Evolutionary conservation across 2,113 vertebrate species (phyloP), one percentile per base, ranked within the genome.

Genomic region (Taurulus bubalis): DNA sequence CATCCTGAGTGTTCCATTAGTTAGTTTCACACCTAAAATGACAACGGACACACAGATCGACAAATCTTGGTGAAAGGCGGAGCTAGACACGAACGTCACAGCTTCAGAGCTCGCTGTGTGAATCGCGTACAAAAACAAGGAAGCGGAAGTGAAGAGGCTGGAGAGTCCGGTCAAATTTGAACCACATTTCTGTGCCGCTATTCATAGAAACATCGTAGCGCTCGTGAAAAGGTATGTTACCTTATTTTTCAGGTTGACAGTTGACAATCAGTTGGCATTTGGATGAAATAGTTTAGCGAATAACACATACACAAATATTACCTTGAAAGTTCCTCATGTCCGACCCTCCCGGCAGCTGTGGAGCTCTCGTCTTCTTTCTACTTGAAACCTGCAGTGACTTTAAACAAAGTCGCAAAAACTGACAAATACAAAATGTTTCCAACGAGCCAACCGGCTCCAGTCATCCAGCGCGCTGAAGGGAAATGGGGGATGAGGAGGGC

Each of bases 321-420:
- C n/a, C 34, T 30, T 16, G 32, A 40, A 65, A 28, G 16, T 40
- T 20, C 5, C 4, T 24, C 14, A 62, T 63, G 12, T 53, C 18
- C 11, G 40, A 30, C 4, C 7, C 24, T 74, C 22, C 30, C 5
- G 24, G 14, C n/a, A 15, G 3, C 10, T 16, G 10, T 16, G 20
- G 15, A 34, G 3, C 22, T 15, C 16, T 3, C 8, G 8, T 47
- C 26, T 62, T 73, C 40, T 45, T 66, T 22, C 16, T n/a, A 4
- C 20, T 55, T 28, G 2, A 24, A 55, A 16, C 22, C 34, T n/a
- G 14, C 62, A n/a, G 8, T 14, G 51, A 55, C 18, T 66, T 30
- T 3, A 84, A 63, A 32, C 59, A 12, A 75, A 36, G 22, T 66
- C 28, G 47, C 40, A 59, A 71, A 75, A 49, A 42, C 14, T 56